Percentiles rank a stretch among this genome's conserved stretches.
Evolutionary conservation across 2,113 vertebrate species (phyloP).

Genomic region (Rattus norvegicus): DNA sequence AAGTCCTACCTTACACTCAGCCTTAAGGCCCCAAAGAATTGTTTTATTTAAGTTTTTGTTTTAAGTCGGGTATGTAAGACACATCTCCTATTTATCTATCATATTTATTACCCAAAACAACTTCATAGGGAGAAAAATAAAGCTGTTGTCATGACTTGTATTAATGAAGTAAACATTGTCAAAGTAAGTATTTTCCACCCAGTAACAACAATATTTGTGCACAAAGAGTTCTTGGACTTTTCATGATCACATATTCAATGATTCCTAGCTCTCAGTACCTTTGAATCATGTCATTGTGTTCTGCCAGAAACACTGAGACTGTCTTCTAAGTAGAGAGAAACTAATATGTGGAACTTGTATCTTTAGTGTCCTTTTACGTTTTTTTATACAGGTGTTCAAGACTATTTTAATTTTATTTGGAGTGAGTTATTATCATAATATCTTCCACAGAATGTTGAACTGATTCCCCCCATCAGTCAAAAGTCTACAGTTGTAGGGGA

Average conservation of each 20-base stretch:
- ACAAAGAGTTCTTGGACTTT: not conserved
- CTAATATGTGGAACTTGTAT: not conserved
- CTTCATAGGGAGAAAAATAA: not conserved
- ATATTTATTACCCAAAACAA: not conserved
- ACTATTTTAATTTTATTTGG: not conserved
- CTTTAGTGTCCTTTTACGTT: not conserved
- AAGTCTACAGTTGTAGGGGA: not conserved
- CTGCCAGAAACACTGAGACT: not conserved
- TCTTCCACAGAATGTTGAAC: not conserved
- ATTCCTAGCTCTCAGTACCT: not conserved
- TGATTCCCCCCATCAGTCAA: not conserved
- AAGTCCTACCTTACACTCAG: not conserved
- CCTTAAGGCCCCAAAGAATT: not conserved
- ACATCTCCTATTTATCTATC: not conserved
- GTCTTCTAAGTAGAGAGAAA: not conserved
- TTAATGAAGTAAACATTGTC: conserved; percentile 4
- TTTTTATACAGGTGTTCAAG: no score
- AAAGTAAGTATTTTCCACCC: no score
- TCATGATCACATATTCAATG: not conserved
- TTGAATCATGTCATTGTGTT: not conserved
- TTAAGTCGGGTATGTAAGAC: not conserved
- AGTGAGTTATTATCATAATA: not conserved
- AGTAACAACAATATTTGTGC: not conserved
- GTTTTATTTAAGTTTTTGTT: not conserved
- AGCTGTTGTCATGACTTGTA: not conserved